A percentile compares a stretch with the other conserved stretches of the same genome.
Conservation (phyloP, 2,797 vertebrate genomes). For the Muscicapa striata region DNA sequence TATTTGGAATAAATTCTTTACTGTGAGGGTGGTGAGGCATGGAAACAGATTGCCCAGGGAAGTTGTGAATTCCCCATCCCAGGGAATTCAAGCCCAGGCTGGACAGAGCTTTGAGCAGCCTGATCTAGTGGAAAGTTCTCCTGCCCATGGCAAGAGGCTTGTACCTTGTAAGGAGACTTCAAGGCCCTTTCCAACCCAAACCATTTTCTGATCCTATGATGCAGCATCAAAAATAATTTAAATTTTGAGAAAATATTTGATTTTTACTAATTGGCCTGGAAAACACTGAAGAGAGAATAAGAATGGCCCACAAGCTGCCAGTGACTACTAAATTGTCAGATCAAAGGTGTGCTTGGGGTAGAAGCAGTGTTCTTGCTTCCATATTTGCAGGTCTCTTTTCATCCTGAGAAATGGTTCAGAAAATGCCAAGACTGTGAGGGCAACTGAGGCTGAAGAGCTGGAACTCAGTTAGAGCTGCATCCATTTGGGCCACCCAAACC, state of each 20-base stretch:
- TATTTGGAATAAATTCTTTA: not conserved
- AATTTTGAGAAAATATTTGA: not conserved
- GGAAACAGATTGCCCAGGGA: not conserved
- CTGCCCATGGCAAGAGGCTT: too few species aligned
- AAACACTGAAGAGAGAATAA: not conserved
- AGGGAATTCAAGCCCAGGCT: rapidly evolving
- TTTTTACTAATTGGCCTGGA: not conserved
- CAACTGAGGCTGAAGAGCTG: not conserved
- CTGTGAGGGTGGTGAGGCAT: not conserved
- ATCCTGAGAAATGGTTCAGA: not conserved
- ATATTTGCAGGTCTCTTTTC: not conserved
- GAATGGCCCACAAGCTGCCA: rapidly evolving
- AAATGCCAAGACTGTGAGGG: not conserved
- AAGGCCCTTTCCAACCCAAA: not conserved
- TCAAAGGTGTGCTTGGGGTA: not conserved
- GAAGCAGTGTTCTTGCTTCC: not conserved
- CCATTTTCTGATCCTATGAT: not conserved
- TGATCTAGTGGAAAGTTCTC: not conserved
- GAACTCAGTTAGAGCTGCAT: rapidly evolving
- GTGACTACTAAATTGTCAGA: not conserved
- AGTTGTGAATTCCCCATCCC: rapidly evolving
- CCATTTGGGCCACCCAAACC: rapidly evolving
- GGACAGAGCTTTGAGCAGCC: not conserved
- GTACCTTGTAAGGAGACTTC: too few species aligned
- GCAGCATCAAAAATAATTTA: not conserved